Conservation (phyloP, 1,140 invertebrate species). For the Solenopsis fugax region DNA sequence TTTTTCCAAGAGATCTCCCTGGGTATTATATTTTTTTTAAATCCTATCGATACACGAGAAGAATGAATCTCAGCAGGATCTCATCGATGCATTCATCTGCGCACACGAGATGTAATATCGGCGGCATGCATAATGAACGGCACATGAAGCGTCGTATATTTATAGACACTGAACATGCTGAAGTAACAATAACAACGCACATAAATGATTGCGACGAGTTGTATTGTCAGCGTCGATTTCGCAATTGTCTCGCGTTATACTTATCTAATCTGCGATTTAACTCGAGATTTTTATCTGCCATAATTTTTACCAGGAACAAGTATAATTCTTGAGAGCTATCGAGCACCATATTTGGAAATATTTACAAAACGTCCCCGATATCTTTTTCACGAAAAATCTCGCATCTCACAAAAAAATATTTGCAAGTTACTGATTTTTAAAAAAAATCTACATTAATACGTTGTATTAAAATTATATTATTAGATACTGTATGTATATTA, state of each 20-base stretch:
- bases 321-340: not conserved
- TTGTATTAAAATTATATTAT: no score
- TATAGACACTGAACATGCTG: conserved; percentile 42
- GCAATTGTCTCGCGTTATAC: conserved; percentile 28
- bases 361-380: not conserved
- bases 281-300: not conserved
- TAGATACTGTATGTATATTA: not conserved
- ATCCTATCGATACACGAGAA: not conserved
- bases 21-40: not conserved
- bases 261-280: conserved; percentile 51
- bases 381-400: not conserved
- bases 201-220: conserved; percentile 57
- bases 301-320: conserved; percentile 16
- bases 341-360: not conserved
- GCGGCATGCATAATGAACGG: conserved; percentile 35
- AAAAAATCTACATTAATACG: not conserved
- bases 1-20: not conserved
- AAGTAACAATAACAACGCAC: conserved; percentile 28
- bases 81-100: conserved; percentile 45
- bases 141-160: conserved; percentile 46
- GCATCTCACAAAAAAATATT: not conserved
- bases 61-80: conserved; percentile 14
- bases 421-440: not conserved
- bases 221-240: conserved; percentile 30
- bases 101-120: conserved; percentile 23